Percentiles rank a stretch among this genome's conserved stretches.
Conservation (phyloP, 2,888 invertebrate species). For the Cremastinae sp. region DNA sequence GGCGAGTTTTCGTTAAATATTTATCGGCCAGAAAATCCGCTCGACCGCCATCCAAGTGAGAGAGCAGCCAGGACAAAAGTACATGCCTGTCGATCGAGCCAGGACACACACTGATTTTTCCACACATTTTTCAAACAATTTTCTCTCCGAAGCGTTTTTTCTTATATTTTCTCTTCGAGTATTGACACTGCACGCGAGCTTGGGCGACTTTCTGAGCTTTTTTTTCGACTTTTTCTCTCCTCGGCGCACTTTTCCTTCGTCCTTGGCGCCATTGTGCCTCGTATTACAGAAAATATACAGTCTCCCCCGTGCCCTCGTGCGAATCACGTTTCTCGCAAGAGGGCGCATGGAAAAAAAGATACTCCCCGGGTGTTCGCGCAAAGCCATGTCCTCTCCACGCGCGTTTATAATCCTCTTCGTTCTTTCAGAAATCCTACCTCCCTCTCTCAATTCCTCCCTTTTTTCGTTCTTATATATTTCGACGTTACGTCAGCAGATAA, state of each 20-base stretch:
- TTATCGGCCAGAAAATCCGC: constrained; percentile 62
- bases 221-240: constrained; percentile 37
- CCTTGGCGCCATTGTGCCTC: background rate
- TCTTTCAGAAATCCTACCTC: constrained; percentile 17
- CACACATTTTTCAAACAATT: too few relatives aligned
- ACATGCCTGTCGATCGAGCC: too few relatives aligned
- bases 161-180: too few relatives aligned
- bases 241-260: constrained; percentile 46
- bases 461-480: constrained; percentile 11
- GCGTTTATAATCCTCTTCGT: constrained; percentile 24
- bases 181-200: too few relatives aligned
- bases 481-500: constrained; percentile 45
- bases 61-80: background rate
- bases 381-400: constrained; percentile 59
- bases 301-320: constrained; percentile 28
- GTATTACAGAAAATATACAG: too few relatives aligned
- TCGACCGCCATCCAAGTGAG: constrained; percentile 45
- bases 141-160: too few relatives aligned
- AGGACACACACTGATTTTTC: too few relatives aligned
- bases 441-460: constrained; percentile 8
- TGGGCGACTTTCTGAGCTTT: too few relatives aligned
- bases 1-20: constrained; percentile 71
- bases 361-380: constrained; percentile 54
- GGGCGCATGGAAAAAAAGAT: constrained; percentile 5
- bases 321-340: constrained; percentile 64